Conservation (phyloP, 2,113 vertebrate genomes). For the Helogale parvula region DNA sequence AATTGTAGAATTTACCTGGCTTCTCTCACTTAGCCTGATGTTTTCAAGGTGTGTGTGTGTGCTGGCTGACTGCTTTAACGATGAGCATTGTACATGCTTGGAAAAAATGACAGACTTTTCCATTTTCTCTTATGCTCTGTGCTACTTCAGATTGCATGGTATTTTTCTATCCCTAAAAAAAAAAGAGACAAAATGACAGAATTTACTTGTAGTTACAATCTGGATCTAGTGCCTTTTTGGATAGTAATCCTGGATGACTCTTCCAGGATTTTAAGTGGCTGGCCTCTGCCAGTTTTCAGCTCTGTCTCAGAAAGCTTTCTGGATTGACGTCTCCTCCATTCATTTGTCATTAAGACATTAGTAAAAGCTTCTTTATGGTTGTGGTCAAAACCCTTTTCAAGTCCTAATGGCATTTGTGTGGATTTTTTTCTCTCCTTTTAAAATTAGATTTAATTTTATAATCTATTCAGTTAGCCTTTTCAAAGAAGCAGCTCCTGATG, state of each 20-base stretch:
- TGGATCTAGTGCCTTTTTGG: not conserved
- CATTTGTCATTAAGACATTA: not conserved
- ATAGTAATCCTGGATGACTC: not conserved
- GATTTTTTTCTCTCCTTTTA: not conserved
- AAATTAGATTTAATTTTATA: constrained; percentile 48
- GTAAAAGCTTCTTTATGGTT: not conserved
- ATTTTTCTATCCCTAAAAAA: not conserved
- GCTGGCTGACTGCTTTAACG: not conserved
- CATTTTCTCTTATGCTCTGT: not conserved
- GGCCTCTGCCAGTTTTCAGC: not conserved
- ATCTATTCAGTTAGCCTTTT: constrained; percentile 35
- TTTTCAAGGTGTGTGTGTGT: not conserved
- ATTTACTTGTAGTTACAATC: not conserved
- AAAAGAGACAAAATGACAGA: not conserved
- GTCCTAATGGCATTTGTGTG: not conserved
- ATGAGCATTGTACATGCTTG: not conserved
- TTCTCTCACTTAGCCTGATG: not conserved
- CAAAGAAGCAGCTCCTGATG: not conserved
- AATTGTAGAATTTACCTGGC: not conserved
- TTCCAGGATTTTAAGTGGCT: not conserved
- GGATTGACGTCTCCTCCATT: constrained; percentile 26
- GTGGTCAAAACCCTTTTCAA: not conserved
- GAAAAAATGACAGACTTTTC: not conserved
- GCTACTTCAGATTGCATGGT: not conserved
- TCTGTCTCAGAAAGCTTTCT: not conserved